These are phyloP conservation scores for Rhizoglyphus robini DNA, from an alignment of 1,140 invertebrate species.

Conservation along the genomic window DNA sequence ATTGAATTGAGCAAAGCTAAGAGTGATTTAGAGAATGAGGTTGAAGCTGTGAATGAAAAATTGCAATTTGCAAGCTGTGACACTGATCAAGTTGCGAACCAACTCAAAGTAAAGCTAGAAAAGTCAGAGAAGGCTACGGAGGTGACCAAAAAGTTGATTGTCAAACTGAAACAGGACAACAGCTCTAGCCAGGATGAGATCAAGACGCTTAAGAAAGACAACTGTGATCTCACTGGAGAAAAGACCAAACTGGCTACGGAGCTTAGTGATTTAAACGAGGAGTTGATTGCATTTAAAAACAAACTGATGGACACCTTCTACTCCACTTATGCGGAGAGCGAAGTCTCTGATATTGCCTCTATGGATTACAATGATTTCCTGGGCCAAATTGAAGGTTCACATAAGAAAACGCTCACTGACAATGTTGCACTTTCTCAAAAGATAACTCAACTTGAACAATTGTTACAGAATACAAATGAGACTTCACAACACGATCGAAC, in stretches of 20 bases:
- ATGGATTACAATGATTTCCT: background rate
- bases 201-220: background rate
- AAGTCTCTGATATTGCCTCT: background rate
- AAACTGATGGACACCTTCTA: slow-evolving; percentile 10
- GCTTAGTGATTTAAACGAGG: slow-evolving; percentile 10
- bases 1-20: background rate
- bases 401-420: background rate
- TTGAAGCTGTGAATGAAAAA: background rate
- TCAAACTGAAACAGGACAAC: background rate
- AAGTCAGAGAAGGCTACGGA: background rate
- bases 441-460: background rate
- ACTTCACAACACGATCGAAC: background rate
- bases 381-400: background rate
- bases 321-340: background rate
- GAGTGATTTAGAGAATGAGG: background rate
- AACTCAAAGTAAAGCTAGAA: background rate
- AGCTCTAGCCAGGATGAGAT: background rate
- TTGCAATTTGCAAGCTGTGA: background rate
- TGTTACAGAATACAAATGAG: background rate
- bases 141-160: slow-evolving; percentile 4
- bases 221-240: background rate
- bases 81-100: background rate
- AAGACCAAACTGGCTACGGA: background rate
- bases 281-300: slow-evolving; percentile 1
- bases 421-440: background rate